Conservation (phyloP, 2,797 vertebrate genomes). For the Darevskia mixta region DNA sequence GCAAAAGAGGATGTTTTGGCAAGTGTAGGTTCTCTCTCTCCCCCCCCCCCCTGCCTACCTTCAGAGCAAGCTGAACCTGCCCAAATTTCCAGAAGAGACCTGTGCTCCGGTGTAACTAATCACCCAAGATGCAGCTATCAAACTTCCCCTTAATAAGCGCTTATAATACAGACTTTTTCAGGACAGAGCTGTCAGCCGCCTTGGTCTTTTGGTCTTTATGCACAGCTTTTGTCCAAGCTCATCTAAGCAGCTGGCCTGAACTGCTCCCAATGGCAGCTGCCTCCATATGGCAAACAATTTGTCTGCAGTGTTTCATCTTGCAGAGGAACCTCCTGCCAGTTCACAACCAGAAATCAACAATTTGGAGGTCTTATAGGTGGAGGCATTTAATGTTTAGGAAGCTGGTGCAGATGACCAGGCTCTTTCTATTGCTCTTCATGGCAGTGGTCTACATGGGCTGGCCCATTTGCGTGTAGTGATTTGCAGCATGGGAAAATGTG, state of each 20-base stretch:
- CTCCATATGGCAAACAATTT: slow-evolving; percentile 16
- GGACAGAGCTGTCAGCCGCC: background rate
- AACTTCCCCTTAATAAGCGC: background rate
- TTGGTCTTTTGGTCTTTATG: background rate
- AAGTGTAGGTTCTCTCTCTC: background rate
- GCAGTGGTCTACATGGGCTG: background rate
- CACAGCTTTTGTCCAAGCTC: background rate
- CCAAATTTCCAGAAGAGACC: background rate
- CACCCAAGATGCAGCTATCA: background rate
- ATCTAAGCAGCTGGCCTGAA: background rate
- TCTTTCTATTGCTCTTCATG: background rate
- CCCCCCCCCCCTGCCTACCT: background rate
- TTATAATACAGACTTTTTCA: background rate
- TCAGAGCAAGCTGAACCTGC: background rate
- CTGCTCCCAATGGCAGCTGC: background rate
- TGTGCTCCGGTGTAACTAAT: background rate
- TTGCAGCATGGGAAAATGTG: background rate
- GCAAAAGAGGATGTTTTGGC: background rate
- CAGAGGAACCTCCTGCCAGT: background rate
- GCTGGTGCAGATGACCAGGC: background rate
- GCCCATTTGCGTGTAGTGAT: background rate
- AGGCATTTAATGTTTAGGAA: slow-evolving; percentile 2
- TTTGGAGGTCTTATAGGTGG: background rate
- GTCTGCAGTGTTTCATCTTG: background rate
- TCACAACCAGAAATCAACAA: background rate